A percentile compares a stretch with the other conserved stretches of the same genome.
Evolutionary conservation across 2,888 invertebrate genomes (phyloP).

Genomic region (Nomada fucata): DNA sequence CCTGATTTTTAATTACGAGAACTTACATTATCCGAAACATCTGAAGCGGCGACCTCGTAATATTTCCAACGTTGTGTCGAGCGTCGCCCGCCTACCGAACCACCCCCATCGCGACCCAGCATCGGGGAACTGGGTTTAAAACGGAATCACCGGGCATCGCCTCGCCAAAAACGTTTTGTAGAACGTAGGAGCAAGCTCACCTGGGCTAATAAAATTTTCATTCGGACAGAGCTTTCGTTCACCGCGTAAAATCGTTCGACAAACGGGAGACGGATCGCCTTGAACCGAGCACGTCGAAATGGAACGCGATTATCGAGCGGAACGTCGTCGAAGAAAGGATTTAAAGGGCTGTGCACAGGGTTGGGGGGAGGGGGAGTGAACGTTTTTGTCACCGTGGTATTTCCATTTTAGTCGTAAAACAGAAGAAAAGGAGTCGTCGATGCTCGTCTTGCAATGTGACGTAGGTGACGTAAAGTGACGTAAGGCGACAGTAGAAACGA

Average conservation of each 20-base stretch:
- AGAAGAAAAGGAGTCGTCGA: neutral
- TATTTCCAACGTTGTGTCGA: no score
- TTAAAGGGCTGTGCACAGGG: slow-evolving; percentile 26
- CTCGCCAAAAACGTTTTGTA: no score
- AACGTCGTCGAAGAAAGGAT: slow-evolving; percentile 10
- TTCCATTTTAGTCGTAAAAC: slow-evolving; percentile 37
- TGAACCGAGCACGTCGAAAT: neutral
- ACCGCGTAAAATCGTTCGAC: neutral
- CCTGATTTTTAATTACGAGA: no score
- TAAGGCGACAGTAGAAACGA: slow-evolving; percentile 42
- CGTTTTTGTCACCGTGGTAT: slow-evolving; percentile 48
- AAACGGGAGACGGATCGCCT: neutral
- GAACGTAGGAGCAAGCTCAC: no score
- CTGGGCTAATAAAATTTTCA: neutral
- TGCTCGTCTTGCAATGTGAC: slow-evolving; percentile 32
- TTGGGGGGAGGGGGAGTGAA: slow-evolving; percentile 17
- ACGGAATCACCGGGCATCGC: no score
- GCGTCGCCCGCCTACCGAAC: no score
- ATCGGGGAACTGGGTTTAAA: no score
- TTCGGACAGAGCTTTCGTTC: neutral
- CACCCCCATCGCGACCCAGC: no score
- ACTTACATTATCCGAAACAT: no score
- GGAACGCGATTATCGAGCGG: slow-evolving; percentile 5
- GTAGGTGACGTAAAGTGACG: no score
- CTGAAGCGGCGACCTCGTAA: neutral